Base-by-base conservation (phyloP, 2,888 invertebrate species). In the Meiosimyza decipiens region DNA sequence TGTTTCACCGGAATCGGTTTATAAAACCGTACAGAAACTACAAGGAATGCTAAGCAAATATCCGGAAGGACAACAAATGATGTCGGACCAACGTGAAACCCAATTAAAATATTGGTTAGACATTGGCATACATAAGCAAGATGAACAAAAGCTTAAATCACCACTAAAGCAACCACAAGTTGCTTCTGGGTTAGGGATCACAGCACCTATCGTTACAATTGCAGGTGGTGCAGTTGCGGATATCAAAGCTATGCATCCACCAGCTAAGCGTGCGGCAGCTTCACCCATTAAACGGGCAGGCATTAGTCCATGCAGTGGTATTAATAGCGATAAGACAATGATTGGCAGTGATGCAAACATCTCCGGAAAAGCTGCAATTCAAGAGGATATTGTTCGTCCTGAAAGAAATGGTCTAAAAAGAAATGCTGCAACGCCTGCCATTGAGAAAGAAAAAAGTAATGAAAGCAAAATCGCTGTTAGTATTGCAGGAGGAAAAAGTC, bases 1-100 rank as follows among this genome's bases (percentile, higher is more conserved):
- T 0, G 90, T 97, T 5, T 94, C 93, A 78, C 94, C 95, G 0
- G 93, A 95, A 15, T 92, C 92, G 60, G 88, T 96, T 4, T 95
- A 94, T 85, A 93, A 93, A 80, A 94, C 92, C 0, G 89, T 95
- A 71, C 93, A 94, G 83, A 92, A 92, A 88, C 88, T 95, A 16
- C 94, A 94, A 74, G 82, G 84, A 1, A 71, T 84, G 60, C 75
- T 87, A 9, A 85, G 86, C 76, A 84, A 83, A 79, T 86, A 84
- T 74, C 78, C 80, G 1, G 86, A 85, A 40, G 86, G 87, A 59
- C 84, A 83, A 72, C 82, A 84, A 75, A 70, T 86, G 47, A 85
- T 87, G 80, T 84, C 83, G 55, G 89, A 90, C 71, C 91, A 91
- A 0, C 89, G 91, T 71, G 90, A 90, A 78, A 89, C 89, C 2